Evolutionary conservation across 2,797 vertebrate genomes (phyloP).

Genomic region (Galagoides demidoff): DNA sequence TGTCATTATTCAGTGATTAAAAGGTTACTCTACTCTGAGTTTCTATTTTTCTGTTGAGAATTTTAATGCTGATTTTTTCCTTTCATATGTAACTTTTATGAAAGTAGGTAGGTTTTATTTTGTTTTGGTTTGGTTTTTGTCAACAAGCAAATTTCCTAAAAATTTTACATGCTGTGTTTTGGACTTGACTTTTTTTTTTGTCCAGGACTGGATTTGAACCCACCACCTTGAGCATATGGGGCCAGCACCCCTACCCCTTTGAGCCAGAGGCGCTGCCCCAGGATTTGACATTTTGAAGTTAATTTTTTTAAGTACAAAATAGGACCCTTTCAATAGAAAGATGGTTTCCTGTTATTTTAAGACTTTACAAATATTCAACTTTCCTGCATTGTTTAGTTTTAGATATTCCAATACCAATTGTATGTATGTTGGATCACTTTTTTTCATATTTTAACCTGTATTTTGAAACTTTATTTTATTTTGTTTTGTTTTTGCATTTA

Average conservation of each 20-base stretch:
- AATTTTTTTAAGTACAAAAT: neutral
- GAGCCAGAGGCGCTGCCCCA: too few species aligned
- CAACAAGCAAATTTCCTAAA: neutral
- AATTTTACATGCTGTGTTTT: slow-evolving; percentile 5
- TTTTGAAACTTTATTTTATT: neutral
- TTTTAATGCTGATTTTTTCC: neutral
- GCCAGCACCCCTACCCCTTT: too few species aligned
- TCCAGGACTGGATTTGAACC: too few species aligned
- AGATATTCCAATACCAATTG: neutral
- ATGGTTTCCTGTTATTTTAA: neutral
- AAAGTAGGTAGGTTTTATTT: too few species aligned
- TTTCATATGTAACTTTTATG: neutral
- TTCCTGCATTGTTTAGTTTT: neutral
- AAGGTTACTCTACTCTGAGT: neutral
- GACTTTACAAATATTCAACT: neutral
- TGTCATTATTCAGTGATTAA: neutral
- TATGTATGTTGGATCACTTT: neutral
- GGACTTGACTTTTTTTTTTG: neutral
- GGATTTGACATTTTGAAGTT: neutral
- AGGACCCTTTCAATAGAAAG: neutral
- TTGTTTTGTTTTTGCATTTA: neutral
- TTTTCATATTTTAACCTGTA: neutral
- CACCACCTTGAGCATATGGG: too few species aligned
- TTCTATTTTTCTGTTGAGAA: neutral
- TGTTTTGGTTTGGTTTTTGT: neutral